Base-by-base conservation (phyloP, 2,888 invertebrate genomes). In the Diarsia brunnea region DNA sequence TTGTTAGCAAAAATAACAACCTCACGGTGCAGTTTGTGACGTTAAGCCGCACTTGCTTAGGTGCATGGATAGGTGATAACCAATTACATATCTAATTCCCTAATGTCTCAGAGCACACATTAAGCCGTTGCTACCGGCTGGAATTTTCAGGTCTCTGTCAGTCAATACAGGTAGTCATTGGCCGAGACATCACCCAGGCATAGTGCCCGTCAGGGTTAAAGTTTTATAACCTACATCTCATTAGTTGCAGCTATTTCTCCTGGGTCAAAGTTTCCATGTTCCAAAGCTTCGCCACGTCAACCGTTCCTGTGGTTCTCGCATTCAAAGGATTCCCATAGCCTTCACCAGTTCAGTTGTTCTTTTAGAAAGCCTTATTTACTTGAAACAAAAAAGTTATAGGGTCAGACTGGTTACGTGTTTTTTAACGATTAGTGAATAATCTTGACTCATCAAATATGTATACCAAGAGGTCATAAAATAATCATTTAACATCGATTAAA, bases 391-490 rank as follows among this genome's bases (percentile, higher is more conserved):
- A 69, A 27, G 27, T 16, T 27, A 69, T 16, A 21, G 14, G 24
- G 24, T 5, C 16, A 12, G 12, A 12, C 66, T 14, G 24, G 10
- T 21, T 38, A 71, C 10, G 10, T 1, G 27, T 67, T 24, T 49
- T 24, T 16, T 43, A 27, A 68, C 21, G 24, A 24, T 16, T 4
- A 31, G 16, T 67, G 12, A 21, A 14, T 16, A 60, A 5, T 27
- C 4, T 45, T 24, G 16, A 38, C 16, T 24, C 27, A 70, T 24
- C 21, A 49, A 55, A 75, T 43, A 58, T 43, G 1, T 27, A 51
- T 60, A 53, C 8, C 45, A 77, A 27, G 24, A 69, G 49, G 4
- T 67, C 10, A 75, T 51, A 64, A 55, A 81, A 64, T 49, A 64
- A 64, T 43, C n/a, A 43, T 27, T 16, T 24, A 19, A 31, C 61